These are phyloP conservation scores for Iphiclides podalirius DNA, from an alignment of 2,888 invertebrate species.

Conservation along the genomic window DNA sequence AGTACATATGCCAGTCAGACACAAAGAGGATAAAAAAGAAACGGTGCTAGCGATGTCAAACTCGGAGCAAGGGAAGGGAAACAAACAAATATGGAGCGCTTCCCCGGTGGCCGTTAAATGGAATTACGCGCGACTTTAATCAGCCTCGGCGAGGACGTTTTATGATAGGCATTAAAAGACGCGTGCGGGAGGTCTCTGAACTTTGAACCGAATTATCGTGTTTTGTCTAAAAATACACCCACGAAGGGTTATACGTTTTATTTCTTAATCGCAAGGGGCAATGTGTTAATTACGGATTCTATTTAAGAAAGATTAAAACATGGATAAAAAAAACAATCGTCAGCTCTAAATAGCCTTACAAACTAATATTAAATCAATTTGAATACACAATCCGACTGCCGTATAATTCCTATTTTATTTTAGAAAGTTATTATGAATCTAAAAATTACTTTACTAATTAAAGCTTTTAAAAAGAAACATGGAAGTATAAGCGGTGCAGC, in stretches of 20 bases:
- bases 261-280: not conserved
- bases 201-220: slow-evolving; percentile 40
- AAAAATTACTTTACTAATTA: no score
- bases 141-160: slow-evolving; percentile 55
- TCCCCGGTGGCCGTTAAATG: slow-evolving; percentile 42
- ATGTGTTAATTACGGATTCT: not conserved
- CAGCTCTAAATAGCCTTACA: no score
- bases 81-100: slow-evolving; percentile 47
- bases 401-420: no score
- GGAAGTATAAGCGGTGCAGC: no score
- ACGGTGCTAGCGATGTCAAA: slow-evolving; percentile 40
- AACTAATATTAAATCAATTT: no score
- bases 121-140: slow-evolving; percentile 52
- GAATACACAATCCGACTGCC: no score
- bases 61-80: slow-evolving; percentile 51
- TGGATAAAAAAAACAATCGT: no score
- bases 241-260: not conserved
- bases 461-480: no score
- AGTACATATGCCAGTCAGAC: no score
- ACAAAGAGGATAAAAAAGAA: not conserved
- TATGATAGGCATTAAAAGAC: slow-evolving; percentile 61
- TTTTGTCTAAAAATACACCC: slow-evolving; percentile 15
- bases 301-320: not conserved
- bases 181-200: slow-evolving; percentile 48
- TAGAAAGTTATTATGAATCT: no score